A percentile compares a stretch with the other conserved stretches of the same genome.
phyloP scores from a whole-genome alignment of 2,113 vertebrate genomes.

The Hoplias malabaricus region DNA sequence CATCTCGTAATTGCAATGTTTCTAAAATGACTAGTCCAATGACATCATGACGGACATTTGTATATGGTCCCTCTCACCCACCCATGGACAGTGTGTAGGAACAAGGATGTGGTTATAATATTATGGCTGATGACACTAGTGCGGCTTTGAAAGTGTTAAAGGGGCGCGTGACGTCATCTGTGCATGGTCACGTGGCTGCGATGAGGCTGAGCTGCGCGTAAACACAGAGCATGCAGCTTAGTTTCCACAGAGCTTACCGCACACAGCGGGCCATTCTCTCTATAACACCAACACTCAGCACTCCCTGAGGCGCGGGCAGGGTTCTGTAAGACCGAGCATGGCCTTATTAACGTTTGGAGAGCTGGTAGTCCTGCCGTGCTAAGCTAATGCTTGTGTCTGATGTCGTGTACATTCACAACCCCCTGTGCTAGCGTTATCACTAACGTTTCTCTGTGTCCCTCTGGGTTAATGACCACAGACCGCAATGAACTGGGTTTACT shows the following conservation, averaged over 20 bases:
- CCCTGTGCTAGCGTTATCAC: not conserved
- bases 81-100: no score
- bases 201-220: conserved; percentile 15
- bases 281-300: not conserved
- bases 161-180: conserved; percentile 1
- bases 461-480: not conserved
- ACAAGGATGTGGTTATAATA: no score
- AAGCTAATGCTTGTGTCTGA: not conserved
- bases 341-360: not conserved
- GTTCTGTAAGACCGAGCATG: not conserved
- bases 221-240: conserved; percentile 18
- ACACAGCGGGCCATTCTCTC: not conserved
- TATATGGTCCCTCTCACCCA: no score
- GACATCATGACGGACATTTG: no score
- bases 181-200: conserved; percentile 34
- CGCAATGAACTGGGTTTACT: conserved; percentile 14
- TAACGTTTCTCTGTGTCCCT: no score
- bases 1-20: no score
- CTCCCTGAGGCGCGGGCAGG: not conserved
- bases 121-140: not conserved
- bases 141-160: conserved; percentile 32
- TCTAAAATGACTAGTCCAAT: not conserved
- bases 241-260: not conserved
- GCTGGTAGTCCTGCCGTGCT: not conserved
- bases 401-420: not conserved